Evolutionary conservation across 2,113 vertebrate genomes (phyloP).

Genomic region (Neoarius graeffei): DNA sequence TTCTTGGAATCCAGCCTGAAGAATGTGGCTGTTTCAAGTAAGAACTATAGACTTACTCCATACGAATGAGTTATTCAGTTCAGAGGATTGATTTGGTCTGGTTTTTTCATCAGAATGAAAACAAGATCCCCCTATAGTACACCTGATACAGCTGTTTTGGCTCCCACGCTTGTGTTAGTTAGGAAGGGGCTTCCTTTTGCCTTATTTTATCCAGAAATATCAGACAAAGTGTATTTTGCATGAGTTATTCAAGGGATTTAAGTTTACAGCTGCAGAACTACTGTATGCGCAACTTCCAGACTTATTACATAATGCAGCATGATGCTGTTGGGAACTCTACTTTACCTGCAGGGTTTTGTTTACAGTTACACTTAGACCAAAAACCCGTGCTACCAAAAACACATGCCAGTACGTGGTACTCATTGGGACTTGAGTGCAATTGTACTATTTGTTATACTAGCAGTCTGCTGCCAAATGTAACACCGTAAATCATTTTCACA

Average conservation of each 20-base stretch:
- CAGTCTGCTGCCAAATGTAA: conserved; percentile 13
- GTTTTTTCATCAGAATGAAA: background rate
- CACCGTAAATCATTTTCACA: conserved; percentile 42
- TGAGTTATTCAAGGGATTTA: background rate
- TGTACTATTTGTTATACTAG: background rate
- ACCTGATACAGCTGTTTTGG: background rate
- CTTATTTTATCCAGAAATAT: background rate
- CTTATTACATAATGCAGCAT: conserved; percentile 9
- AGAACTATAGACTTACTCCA: background rate
- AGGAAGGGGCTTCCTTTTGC: background rate
- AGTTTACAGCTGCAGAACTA: background rate
- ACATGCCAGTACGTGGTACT: background rate
- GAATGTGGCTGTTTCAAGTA: background rate
- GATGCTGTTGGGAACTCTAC: background rate
- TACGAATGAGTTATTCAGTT: background rate
- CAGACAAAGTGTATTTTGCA: background rate
- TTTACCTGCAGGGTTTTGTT: background rate
- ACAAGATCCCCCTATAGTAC: background rate
- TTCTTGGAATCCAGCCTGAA: background rate
- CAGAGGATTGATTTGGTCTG: background rate
- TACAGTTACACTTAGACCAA: background rate
- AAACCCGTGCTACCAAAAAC: background rate
- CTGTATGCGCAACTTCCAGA: background rate
- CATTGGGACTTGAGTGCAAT: no score
- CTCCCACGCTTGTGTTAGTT: background rate